A percentile compares a stretch with the other conserved stretches of the same genome.
Evolutionary conservation across 2,888 invertebrate genomes (phyloP).

Genomic region (Strigamia crassipes): DNA sequence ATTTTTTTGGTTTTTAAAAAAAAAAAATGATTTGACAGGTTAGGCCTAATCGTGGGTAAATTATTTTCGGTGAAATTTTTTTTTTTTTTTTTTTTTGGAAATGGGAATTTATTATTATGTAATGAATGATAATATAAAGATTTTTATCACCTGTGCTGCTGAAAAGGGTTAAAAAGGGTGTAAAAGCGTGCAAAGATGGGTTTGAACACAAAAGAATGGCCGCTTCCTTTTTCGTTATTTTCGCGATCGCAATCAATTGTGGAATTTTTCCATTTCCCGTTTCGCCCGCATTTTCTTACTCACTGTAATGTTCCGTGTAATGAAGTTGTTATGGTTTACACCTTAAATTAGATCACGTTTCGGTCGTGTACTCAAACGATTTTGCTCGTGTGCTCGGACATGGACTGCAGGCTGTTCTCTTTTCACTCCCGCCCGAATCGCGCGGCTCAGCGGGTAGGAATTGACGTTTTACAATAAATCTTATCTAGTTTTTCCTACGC

Average conservation of each 20-base stretch:
- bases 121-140: too few species aligned
- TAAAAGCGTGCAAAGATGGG: neutral
- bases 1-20: too few species aligned
- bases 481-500: neutral
- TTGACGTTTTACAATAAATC: neutral
- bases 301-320: neutral
- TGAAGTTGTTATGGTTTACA: neutral
- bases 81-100: too few species aligned
- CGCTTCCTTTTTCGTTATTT: neutral
- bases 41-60: neutral
- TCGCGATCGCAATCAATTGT: neutral
- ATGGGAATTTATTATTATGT: too few species aligned
- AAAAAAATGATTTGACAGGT: neutral
- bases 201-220: neutral
- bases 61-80: neutral
- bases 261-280: neutral
- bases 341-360: neutral
- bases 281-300: neutral
- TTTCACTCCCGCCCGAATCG: neutral
- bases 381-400: neutral
- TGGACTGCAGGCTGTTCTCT: neutral
- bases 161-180: neutral
- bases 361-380: neutral
- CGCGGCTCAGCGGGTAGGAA: neutral
- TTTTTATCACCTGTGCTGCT: neutral